Base-by-base conservation (phyloP, 1,140 invertebrate species). In the Hestina assimilis region DNA sequence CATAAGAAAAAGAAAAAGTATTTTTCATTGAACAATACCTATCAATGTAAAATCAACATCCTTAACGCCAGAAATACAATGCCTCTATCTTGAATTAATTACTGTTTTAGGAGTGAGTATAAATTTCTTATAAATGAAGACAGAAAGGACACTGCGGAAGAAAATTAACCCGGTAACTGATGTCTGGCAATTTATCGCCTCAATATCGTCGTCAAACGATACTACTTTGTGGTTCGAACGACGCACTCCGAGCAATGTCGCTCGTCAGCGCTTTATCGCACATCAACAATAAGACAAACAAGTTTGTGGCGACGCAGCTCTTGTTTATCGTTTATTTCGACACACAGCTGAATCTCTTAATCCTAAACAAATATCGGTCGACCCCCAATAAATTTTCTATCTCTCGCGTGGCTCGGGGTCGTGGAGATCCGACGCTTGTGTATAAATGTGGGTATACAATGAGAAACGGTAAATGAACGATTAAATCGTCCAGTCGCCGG, bases 231-330 rank as follows among this genome's bases (percentile, higher is more conserved):
- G 12, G 12, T 14, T 1, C 11, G 15, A 38, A 40, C 26, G 33
- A 14, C 38, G 40, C 33, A 40, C 19, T 4, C 26, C 55, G 12
- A 17, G 42, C 17, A 9, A 46, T 41, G 20, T 14, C 48, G 24
- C 28, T 31, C 45, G 69, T 75, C 75, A 75, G 59, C 66, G 60
- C 64, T 71, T 79, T 83, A 81, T 83, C 80, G 55, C 64, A 51
- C 70, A 57, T 76, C 72, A 74, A 84, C 75, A 84, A 81, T 82
- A 79, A 75, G 67, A 72, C 78, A 81, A 83, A 84, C 77, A 82
- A 73, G 67, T 75, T 80, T 73, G 78, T 66, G 74, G 69, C 46
- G 64, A 75, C 66, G 54, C 56, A 63, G 72, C 71, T 69, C 72
- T 79, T 82, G 79, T 84, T 82, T 79, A 77, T 79, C 79, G 66